These are phyloP conservation scores for Prolemur simus DNA, from an alignment of 2,113 vertebrate genomes.

Conservation along the genomic window DNA sequence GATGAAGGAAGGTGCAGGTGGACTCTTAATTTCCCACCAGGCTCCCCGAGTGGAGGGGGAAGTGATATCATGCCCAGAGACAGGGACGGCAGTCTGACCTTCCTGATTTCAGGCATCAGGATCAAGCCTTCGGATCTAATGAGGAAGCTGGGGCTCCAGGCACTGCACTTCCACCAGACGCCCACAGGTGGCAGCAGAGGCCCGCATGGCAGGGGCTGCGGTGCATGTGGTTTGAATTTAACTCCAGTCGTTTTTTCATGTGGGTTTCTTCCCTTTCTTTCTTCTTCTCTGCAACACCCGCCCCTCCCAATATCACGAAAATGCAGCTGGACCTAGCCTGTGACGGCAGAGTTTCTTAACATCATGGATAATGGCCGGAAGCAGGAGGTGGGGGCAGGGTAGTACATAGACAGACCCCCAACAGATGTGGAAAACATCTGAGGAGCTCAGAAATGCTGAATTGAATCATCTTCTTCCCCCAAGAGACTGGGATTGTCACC, in stretches of 20 bases:
- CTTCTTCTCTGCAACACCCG: neutral
- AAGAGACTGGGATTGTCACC: neutral
- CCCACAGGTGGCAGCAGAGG: conserved; percentile 65
- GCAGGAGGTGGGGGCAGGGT: neutral
- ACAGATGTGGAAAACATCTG: conserved; percentile 39
- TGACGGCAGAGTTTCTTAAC: conserved; percentile 66
- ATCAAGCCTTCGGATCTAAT: neutral
- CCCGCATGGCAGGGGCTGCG: neutral
- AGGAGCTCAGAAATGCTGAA: neutral
- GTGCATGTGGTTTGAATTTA: conserved; percentile 74
- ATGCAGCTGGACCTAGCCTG: conserved; percentile 57
- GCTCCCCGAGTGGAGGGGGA: neutral
- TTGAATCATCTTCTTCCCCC: neutral
- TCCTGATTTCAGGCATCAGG: neutral
- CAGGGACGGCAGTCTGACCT: neutral
- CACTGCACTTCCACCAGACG: neutral
- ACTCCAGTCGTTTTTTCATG: conserved; percentile 20
- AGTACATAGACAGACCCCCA: neutral
- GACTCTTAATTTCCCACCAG: neutral
- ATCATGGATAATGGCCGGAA: conserved; percentile 44
- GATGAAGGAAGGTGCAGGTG: neutral
- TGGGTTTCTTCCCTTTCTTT: neutral
- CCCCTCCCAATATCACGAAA: conserved; percentile 37
- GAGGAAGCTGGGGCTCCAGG: neutral
- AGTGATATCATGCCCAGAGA: neutral